Evolutionary conservation across 2,797 vertebrate species (phyloP).

Genomic region (Enteromius afrohamiltoni): DNA sequence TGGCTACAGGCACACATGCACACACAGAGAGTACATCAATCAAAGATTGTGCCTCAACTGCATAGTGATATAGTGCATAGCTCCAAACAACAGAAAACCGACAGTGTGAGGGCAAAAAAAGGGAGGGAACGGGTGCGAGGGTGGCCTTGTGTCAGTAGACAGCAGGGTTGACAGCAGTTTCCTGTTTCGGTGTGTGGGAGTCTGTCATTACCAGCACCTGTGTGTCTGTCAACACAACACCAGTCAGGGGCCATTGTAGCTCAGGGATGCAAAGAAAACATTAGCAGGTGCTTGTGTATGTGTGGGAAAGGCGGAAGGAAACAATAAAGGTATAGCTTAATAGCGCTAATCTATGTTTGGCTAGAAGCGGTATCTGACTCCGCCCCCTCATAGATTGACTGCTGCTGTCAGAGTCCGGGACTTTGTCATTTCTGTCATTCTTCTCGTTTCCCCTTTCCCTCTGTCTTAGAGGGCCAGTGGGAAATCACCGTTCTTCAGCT

Average conservation of each 20-base stretch:
- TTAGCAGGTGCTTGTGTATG: slow-evolving; percentile 41
- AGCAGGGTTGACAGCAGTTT: slow-evolving; percentile 55
- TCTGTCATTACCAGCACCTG: slow-evolving; percentile 57
- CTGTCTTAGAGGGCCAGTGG: slow-evolving; percentile 52
- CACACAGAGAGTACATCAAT: slow-evolving; percentile 53
- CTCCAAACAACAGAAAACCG: slow-evolving; percentile 22
- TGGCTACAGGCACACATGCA: slow-evolving; percentile 26
- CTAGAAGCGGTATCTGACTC: slow-evolving; percentile 12
- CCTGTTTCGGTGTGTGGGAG: slow-evolving; percentile 55
- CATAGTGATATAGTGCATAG: slow-evolving; percentile 30
- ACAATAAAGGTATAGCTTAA: background rate
- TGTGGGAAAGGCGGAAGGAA: slow-evolving; percentile 1
- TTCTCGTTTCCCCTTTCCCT: slow-evolving; percentile 22
- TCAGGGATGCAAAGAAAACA: slow-evolving; percentile 46
- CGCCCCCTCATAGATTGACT: slow-evolving; percentile 1
- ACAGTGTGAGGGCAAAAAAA: slow-evolving; percentile 12
- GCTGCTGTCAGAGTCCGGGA: slow-evolving; percentile 14
- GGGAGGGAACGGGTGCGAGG: slow-evolving; percentile 29
- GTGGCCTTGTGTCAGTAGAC: slow-evolving; percentile 54
- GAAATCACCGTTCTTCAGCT: slow-evolving; percentile 57
- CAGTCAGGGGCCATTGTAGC: slow-evolving; percentile 46
- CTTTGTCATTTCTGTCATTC: slow-evolving; percentile 40
- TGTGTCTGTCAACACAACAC: slow-evolving; percentile 54
- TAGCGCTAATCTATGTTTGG: slow-evolving; percentile 3
- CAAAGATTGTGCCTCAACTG: slow-evolving; percentile 43